Evolutionary conservation across 2,797 vertebrate species (phyloP).

Genomic region (Malacoctenus gilli): DNA sequence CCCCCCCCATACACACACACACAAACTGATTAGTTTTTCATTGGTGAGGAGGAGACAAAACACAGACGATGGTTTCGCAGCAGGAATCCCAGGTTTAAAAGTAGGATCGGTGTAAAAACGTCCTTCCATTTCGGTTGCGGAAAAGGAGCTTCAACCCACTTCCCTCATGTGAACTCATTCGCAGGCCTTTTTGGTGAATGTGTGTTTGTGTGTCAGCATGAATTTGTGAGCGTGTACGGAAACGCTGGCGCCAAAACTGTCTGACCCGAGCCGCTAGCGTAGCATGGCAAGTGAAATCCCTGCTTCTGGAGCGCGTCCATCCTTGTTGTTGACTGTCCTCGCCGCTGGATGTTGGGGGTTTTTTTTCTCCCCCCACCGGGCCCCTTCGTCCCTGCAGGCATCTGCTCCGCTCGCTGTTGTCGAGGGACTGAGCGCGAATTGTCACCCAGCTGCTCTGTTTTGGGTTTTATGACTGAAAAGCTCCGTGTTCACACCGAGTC

Average conservation of each 20-base stretch:
- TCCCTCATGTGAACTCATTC: conserved; percentile 14
- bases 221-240: too few species aligned
- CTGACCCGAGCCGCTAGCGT: conserved; percentile 36
- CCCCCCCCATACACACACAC: too few species aligned
- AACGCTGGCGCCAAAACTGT: conserved; percentile 17
- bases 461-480: conserved; percentile 34
- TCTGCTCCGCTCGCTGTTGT: too few species aligned
- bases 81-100: too few species aligned
- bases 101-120: too few species aligned
- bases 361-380: conserved; percentile 46
- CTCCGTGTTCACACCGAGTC: conserved; percentile 16
- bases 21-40: too few species aligned
- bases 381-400: conserved; percentile 46
- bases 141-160: conserved; percentile 1
- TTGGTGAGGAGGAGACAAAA: too few species aligned
- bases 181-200: conserved; percentile 3
- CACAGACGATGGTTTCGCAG: too few species aligned
- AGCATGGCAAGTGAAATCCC: conserved; percentile 46
- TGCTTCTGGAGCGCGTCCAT: conserved; percentile 57
- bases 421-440: conserved; percentile 47
- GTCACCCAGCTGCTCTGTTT: conserved; percentile 54
- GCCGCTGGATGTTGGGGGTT: too few species aligned
- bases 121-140: too few species aligned
- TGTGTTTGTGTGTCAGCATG: conserved; percentile 35
- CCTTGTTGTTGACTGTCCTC: conserved; percentile 33